phyloP scores from a whole-genome alignment of 2,797 vertebrate genomes.

The Chaetodon trifasciatus region DNA sequence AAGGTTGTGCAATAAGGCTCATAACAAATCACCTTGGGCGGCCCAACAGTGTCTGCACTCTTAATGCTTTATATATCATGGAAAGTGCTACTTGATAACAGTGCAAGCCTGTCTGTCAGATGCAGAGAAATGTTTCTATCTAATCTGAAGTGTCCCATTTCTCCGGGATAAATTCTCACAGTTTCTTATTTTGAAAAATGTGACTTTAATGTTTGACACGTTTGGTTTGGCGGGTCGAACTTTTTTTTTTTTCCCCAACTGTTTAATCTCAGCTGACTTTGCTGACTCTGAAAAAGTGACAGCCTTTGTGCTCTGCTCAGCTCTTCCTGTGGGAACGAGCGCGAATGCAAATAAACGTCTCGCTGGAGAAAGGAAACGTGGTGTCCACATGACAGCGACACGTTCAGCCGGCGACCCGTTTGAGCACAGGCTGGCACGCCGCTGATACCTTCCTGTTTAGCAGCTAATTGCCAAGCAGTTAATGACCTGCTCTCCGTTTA shows the following conservation, averaged over 20 bases:
- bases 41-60: slow-evolving; percentile 28
- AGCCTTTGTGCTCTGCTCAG: slow-evolving; percentile 27
- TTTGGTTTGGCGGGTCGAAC: slow-evolving; percentile 19
- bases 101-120: not conserved
- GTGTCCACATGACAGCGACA: slow-evolving; percentile 59
- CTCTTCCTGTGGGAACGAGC: slow-evolving; percentile 57
- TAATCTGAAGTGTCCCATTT: slow-evolving; percentile 35
- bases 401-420: slow-evolving; percentile 37
- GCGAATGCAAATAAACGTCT: slow-evolving; percentile 61
- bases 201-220: slow-evolving; percentile 7
- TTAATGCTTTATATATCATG: slow-evolving; percentile 34
- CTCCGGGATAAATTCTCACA: slow-evolving; percentile 17
- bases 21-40: slow-evolving; percentile 54
- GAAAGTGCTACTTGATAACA: slow-evolving; percentile 51
- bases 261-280: slow-evolving; percentile 12
- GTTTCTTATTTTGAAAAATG: slow-evolving; percentile 2
- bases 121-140: slow-evolving; percentile 18
- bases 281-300: slow-evolving; percentile 26
- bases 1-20: slow-evolving; percentile 45
- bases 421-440: slow-evolving; percentile 33
- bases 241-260: not conserved
- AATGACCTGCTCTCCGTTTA: slow-evolving; percentile 66
- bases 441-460: slow-evolving; percentile 75
- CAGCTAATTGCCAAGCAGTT: slow-evolving; percentile 70
- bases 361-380: slow-evolving; percentile 32